Base-by-base conservation (phyloP, 2,113 vertebrate species). In the Picathartes gymnocephalus region DNA sequence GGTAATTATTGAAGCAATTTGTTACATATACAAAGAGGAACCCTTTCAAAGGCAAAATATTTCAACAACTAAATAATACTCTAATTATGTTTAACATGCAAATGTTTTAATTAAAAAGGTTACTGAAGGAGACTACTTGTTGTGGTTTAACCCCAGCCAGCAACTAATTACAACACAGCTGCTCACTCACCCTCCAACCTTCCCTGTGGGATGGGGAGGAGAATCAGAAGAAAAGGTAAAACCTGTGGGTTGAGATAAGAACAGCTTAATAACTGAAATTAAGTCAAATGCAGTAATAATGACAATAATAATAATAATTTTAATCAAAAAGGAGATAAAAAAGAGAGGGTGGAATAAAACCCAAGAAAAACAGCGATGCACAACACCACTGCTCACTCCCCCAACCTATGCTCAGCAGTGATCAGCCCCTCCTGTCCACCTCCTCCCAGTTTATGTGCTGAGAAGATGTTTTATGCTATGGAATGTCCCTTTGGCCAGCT, bases 391-490 rank as follows among this genome's bases (percentile, higher is more conserved):
- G 25, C 47, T 77, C 62, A 28, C 14, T 51, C 12, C 20, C 13
- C 40, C 1, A 0, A 19, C 12, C 0, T 0, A 23, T 19, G 54
- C 30, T n/a, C n/a, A 54, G 28, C 20, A 39, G 28, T 4, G 10
- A 66, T 9, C 7, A 3, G 24, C 53, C 15, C 16, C 14, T 68
- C 45, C 47, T n/a, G 37, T 11, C 35, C 45, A 54, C 39, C 40
- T 54, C 31, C 16, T 54, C 19, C 5, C 47, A 48, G 22, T 37
- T 37, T 15, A 35, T 47, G 14, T 28, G 56, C 61, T 28, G 9
- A 54, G 30, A n/a, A 39, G 40, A 18, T 61, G 35, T 15, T 68
- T 68, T n/a, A 33, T 18, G 54, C 13, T 54, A 12, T 15, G 47
- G 40, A 80, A 86, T 37, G 50, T 48, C 25, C n/a, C 54, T 68